Evolutionary conservation across 2,888 invertebrate species (phyloP), one percentile per base, ranked within the genome.

Genomic region (Dione vanillae): DNA sequence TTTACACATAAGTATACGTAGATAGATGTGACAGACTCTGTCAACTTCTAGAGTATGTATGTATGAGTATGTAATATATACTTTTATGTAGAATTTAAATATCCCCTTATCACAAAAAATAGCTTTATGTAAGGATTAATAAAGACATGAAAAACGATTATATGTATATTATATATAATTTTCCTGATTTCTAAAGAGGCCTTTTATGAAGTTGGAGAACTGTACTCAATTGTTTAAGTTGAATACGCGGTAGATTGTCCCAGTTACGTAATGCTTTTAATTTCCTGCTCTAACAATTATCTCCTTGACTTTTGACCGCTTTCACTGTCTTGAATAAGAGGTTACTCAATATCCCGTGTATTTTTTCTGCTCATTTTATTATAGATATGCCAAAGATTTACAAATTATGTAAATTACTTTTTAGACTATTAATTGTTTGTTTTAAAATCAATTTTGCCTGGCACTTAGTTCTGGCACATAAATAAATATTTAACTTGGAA

Each of bases 231-330:
- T 72, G 70, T 67, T 70, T 66, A 65, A 67, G 65, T 65, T 16
- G 67, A 59, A 69, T 66, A 61, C 49, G 66, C 65, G 73, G 77
- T 76, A 85, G 83, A 87, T 85, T 87, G 92, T 77, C 87, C 91
- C 80, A 92, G 84, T 92, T 91, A 86, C 88, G 86, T 86, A 89
- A 90, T 85, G 87, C 85, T 83, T 87, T 86, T 91, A 92, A 92
- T 92, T 92, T 93, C 92, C 92, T 90, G 90, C 84, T 83, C 87
- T 81, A 88, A 85, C 92, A 93, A 92, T 93, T 93, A 93, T 91
- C 90, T 91, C 82, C 84, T 92, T 92, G 91, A 92, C 92, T 86
- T 91, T 88, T 92, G 92, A 92, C 92, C 92, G 90, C 90, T 91
- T 90, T 92, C 91, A 90, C 88, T 83, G 83, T 81, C 80, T 82